Percentiles rank a stretch among this genome's conserved stretches.
These are phyloP conservation scores for Platycnemis pennipes DNA, from an alignment of 2,888 invertebrate species.

Conservation along the genomic window DNA sequence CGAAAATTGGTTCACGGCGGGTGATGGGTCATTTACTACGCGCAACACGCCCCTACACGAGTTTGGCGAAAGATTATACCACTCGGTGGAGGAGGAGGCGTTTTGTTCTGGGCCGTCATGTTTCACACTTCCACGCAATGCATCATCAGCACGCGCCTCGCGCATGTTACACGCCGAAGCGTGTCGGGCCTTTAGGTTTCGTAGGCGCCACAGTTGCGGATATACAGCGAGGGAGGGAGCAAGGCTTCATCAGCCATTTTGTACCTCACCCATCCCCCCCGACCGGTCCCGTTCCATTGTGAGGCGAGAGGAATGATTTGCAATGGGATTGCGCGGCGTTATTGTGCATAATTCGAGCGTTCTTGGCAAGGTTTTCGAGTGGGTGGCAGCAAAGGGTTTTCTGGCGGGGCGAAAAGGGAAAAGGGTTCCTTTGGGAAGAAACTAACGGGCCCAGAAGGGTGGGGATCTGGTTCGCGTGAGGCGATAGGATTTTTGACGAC, in stretches of 20 bases:
- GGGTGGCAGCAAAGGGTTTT: background rate
- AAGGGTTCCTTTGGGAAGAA: background rate
- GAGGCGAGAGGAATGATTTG: background rate
- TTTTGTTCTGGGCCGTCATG: background rate
- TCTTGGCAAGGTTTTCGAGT: background rate
- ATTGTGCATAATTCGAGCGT: background rate
- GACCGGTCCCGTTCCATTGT: background rate
- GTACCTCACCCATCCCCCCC: background rate
- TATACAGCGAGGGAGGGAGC: background rate
- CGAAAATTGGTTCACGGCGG: background rate
- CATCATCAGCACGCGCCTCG: background rate
- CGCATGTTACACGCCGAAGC: background rate
- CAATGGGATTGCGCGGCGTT: background rate
- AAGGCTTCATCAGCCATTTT: background rate
- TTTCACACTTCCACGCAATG: background rate
- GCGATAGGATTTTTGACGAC: background rate
- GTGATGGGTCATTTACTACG: background rate
- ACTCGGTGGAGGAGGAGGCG: background rate
- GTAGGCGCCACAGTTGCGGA: background rate
- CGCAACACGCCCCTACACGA: background rate
- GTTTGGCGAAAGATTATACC: background rate
- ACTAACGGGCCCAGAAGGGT: background rate
- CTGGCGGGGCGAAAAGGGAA: background rate
- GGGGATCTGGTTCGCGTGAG: background rate
- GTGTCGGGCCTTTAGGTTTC: background rate